A percentile compares a stretch with the other conserved stretches of the same genome.
These are phyloP conservation scores for Sturnus vulgaris DNA, from an alignment of 2,113 vertebrate genomes.

Conservation along the genomic window DNA sequence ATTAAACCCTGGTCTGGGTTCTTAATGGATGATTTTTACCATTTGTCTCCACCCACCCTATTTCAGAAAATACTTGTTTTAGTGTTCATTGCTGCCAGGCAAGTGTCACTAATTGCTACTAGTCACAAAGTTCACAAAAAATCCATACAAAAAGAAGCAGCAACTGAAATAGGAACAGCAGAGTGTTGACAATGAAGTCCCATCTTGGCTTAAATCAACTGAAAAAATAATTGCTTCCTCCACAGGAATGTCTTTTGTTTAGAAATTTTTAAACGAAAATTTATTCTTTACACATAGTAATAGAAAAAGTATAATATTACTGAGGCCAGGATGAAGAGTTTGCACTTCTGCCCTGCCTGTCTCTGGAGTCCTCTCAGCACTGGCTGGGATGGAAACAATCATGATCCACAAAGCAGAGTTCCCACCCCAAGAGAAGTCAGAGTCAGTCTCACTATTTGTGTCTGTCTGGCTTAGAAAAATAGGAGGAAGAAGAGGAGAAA, in stretches of 20 bases:
- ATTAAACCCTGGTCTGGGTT: background rate
- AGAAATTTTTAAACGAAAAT: background rate
- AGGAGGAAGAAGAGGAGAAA: background rate
- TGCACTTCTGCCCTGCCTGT: background rate
- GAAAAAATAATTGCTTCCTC: background rate
- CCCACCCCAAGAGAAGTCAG: background rate
- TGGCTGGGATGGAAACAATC: background rate
- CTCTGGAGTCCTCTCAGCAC: background rate
- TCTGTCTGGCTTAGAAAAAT: background rate
- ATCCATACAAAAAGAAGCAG: background rate
- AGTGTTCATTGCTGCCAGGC: background rate
- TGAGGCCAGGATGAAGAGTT: background rate
- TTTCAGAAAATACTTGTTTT: constrained; percentile 33
- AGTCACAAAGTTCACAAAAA: background rate
- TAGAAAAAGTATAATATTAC: background rate
- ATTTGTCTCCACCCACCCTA: background rate
- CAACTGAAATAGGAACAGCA: background rate
- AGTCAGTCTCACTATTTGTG: background rate
- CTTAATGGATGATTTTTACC: background rate
- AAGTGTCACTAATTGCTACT: background rate
- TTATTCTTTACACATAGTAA: background rate
- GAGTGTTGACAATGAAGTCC: background rate
- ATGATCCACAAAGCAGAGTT: background rate
- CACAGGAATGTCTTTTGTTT: background rate
- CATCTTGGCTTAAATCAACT: background rate